Conservation (phyloP, 2,113 vertebrate genomes). For the Erpornis zantholeuca region DNA sequence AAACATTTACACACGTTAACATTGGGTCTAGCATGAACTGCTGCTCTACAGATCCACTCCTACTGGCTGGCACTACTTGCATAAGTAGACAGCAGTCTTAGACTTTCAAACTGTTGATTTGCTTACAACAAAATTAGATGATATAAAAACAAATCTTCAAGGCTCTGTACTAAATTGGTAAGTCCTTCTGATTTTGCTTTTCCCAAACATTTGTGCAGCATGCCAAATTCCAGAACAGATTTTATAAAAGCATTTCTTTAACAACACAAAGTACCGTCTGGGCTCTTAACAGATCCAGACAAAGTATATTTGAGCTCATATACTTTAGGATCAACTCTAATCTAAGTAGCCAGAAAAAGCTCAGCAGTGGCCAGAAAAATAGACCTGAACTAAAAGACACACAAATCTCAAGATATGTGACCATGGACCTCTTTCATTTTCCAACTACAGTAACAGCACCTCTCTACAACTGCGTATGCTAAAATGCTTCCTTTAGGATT, state of each 20-base stretch:
- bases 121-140: background rate
- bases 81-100: background rate
- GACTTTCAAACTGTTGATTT: background rate
- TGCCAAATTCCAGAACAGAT: background rate
- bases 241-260: background rate
- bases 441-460: background rate
- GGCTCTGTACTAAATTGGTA: background rate
- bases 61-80: background rate
- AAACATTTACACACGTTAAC: background rate
- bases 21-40: background rate
- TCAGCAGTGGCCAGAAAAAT: background rate
- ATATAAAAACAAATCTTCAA: background rate
- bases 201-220: background rate
- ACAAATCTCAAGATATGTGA: background rate
- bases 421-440: background rate
- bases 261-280: background rate
- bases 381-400: background rate
- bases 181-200: background rate
- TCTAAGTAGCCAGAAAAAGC: background rate
- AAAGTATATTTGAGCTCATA: background rate
- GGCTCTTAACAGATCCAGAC: background rate
- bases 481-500: background rate
- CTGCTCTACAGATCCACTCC: background rate
- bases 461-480: background rate
- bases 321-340: background rate